phyloP scores from a whole-genome alignment of 2,797 vertebrate genomes.

The Acipenser transmontanus region DNA sequence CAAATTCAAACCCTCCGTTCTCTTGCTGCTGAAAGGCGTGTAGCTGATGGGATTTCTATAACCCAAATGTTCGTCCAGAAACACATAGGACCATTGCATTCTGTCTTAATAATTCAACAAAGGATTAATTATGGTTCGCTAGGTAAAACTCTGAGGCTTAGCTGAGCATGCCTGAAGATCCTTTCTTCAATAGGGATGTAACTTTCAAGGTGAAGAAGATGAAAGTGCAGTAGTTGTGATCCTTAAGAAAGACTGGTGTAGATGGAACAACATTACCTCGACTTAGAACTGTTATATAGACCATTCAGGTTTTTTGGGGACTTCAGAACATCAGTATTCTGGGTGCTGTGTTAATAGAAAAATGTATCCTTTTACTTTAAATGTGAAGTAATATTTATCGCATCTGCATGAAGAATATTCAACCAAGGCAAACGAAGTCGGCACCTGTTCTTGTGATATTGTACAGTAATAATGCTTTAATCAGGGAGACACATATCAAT shows the following conservation, averaged over 20 bases:
- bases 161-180: slow-evolving; percentile 27
- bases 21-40: slow-evolving; percentile 57
- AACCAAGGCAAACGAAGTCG: slow-evolving; percentile 32
- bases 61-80: slow-evolving; percentile 43
- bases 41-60: slow-evolving; percentile 45
- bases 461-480: neutral
- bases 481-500: slow-evolving; percentile 1
- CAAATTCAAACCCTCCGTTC: slow-evolving; percentile 40
- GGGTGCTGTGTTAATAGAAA: slow-evolving; percentile 43
- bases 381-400: slow-evolving; percentile 53
- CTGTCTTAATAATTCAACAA: slow-evolving; percentile 70
- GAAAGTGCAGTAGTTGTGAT: slow-evolving; percentile 32
- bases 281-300: slow-evolving; percentile 63
- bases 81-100: slow-evolving; percentile 68
- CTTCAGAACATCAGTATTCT: slow-evolving; percentile 40
- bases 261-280: slow-evolving; percentile 59
- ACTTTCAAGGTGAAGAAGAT: slow-evolving; percentile 5
- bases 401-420: slow-evolving; percentile 45
- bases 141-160: slow-evolving; percentile 29
- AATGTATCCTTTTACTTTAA: slow-evolving; percentile 39
- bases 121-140: slow-evolving; percentile 36
- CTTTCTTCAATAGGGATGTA: slow-evolving; percentile 25
- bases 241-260: slow-evolving; percentile 43
- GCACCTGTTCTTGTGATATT: neutral
- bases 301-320: slow-evolving; percentile 32